Conservation (phyloP, 2,113 vertebrate species). For the Micronisus gabar region DNA sequence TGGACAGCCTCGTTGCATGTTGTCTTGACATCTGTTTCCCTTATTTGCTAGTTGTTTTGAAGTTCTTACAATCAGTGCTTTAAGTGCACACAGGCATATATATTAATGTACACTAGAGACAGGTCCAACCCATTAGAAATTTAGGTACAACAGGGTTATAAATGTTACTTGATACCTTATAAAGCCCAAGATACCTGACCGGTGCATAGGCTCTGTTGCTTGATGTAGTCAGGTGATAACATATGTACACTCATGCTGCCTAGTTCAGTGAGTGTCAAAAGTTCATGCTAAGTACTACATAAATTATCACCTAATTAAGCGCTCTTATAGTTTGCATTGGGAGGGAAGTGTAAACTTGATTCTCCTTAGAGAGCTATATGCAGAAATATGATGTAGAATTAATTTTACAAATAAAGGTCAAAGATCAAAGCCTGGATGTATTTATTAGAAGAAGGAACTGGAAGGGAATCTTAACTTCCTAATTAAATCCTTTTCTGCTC, state of each 20-base stretch:
- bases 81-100: conserved; percentile 23
- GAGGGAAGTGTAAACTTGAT: conserved; percentile 74
- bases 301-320: conserved; percentile 84
- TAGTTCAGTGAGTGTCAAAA: conserved; percentile 72
- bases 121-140: conserved; percentile 54
- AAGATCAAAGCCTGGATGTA: conserved; percentile 63
- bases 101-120: conserved; percentile 65
- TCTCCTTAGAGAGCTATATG: conserved; percentile 79
- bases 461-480: conserved; percentile 23
- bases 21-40: conserved; percentile 55
- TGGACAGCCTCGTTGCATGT: neutral
- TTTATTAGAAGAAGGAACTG: conserved; percentile 35
- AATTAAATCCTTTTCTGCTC: conserved; percentile 21
- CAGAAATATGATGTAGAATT: conserved; percentile 80
- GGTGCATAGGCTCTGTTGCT: conserved; percentile 36
- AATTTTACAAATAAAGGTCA: conserved; percentile 73
- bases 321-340: conserved; percentile 73
- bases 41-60: conserved; percentile 43
- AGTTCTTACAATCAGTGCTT: conserved; percentile 27
- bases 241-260: conserved; percentile 66
- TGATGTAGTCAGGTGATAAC: conserved; percentile 79
- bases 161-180: conserved; percentile 70
- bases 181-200: conserved; percentile 72
- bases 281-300: conserved; percentile 81
- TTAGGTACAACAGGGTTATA: conserved; percentile 65